phyloP scores from a whole-genome alignment of 1,140 invertebrate genomes.

The Drosophila funebris region DNA sequence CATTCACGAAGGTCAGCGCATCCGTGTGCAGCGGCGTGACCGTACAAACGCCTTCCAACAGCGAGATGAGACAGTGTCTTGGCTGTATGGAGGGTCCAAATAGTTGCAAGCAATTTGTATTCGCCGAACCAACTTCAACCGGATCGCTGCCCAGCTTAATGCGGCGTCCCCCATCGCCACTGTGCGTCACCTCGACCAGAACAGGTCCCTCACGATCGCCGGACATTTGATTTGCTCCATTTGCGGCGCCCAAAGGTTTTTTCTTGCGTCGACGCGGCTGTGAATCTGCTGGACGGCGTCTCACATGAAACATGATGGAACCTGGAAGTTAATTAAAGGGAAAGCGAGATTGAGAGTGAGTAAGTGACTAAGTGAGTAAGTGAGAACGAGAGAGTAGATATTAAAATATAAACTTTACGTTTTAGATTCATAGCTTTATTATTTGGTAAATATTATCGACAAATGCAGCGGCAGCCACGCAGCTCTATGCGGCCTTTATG shows the following conservation, averaged over 20 bases:
- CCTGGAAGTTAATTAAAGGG: slow-evolving; percentile 85
- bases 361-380: not conserved
- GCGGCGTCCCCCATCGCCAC: slow-evolving; percentile 87
- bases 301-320: slow-evolving; percentile 97
- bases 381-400: not conserved
- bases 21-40: slow-evolving; percentile 96
- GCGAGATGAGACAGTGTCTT: slow-evolving; percentile 96
- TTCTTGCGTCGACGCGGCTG: slow-evolving; percentile 95
- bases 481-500: slow-evolving; percentile 32
- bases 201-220: slow-evolving; percentile 85
- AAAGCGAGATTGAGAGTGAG: not conserved
- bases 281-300: slow-evolving; percentile 93
- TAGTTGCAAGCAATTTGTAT: slow-evolving; percentile 87
- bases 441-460: not conserved
- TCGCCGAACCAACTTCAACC: slow-evolving; percentile 88
- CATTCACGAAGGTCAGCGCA: slow-evolving; percentile 96
- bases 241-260: slow-evolving; percentile 88
- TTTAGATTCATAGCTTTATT: slow-evolving; percentile 47
- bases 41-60: slow-evolving; percentile 95
- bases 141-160: slow-evolving; percentile 86
- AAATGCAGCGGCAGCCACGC: not conserved
- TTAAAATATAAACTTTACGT: slow-evolving; percentile 32
- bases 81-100: slow-evolving; percentile 94
- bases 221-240: slow-evolving; percentile 84
- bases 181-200: slow-evolving; percentile 86